Evolutionary conservation across 2,797 vertebrate species (phyloP).

Genomic region (Enteromius paludinosus): DNA sequence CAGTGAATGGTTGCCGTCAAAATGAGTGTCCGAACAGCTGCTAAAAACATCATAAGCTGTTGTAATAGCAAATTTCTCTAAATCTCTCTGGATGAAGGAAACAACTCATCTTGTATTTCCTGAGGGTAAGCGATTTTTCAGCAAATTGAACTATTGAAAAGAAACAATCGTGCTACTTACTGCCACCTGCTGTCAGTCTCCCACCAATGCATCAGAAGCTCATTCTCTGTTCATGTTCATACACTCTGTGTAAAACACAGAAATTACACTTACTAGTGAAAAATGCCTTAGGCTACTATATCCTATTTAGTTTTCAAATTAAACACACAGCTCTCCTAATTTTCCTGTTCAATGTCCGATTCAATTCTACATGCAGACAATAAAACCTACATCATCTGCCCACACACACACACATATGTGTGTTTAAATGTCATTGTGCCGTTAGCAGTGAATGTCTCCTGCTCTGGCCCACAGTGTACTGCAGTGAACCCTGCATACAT

Average conservation of each 20-base stretch:
- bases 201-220: neutral
- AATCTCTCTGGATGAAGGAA: neutral
- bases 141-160: neutral
- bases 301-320: neutral
- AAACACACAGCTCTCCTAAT: neutral
- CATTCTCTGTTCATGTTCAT: neutral
- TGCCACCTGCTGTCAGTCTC: neutral
- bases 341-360: neutral
- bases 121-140: no score
- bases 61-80: no score
- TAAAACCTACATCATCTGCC: conserved; percentile 5
- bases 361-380: conserved; percentile 20
- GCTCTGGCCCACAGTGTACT: neutral
- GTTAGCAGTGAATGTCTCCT: conserved; percentile 39
- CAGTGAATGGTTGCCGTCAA: neutral
- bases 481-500: conserved; percentile 43
- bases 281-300: neutral
- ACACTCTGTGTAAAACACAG: neutral
- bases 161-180: neutral
- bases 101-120: neutral
- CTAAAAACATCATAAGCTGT: no score
- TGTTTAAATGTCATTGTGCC: conserved; percentile 37
- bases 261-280: neutral
- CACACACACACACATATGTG: neutral
- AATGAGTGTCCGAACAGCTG: no score